Conservation (phyloP, 2,113 vertebrate species). For the Oreochromis spilurus region DNA sequence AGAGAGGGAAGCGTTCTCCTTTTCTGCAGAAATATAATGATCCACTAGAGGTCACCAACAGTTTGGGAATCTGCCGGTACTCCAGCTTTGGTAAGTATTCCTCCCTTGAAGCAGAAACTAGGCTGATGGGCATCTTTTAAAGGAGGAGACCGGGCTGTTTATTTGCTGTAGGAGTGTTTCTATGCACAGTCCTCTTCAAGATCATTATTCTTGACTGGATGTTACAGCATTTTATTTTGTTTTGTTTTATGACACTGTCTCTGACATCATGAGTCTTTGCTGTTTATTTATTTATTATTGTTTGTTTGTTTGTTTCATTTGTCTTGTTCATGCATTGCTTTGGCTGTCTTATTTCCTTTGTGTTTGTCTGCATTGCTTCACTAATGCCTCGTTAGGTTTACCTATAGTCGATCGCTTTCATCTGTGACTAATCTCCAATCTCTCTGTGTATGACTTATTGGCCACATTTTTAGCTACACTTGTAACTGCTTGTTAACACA, state of each 20-base stretch:
- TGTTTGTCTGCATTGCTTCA: not conserved
- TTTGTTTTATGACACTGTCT: not conserved
- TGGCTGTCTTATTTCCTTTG: not conserved
- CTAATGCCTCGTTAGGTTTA: not conserved
- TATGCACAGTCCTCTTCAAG: not conserved
- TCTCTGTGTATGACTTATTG: not conserved
- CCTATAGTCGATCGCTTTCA: not conserved
- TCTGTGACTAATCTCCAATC: not conserved
- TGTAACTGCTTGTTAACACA: not conserved
- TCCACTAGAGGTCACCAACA: constrained; percentile 41
- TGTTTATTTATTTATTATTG: not conserved
- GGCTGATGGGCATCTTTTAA: not conserved
- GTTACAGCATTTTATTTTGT: not conserved
- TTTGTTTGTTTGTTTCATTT: not conserved
- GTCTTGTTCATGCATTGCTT: not conserved
- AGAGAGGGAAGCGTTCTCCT: not conserved
- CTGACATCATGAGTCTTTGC: not conserved
- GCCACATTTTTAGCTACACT: not conserved
- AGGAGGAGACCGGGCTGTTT: not conserved
- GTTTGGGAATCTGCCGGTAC: not conserved
- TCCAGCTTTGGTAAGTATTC: not conserved
- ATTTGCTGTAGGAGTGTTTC: not conserved
- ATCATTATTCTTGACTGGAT: constrained; percentile 5
- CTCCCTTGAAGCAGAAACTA: not conserved
- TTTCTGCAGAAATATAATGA: not conserved